These are phyloP conservation scores for Siniperca obscura DNA, from an alignment of 2,797 vertebrate species.

Conservation along the genomic window DNA sequence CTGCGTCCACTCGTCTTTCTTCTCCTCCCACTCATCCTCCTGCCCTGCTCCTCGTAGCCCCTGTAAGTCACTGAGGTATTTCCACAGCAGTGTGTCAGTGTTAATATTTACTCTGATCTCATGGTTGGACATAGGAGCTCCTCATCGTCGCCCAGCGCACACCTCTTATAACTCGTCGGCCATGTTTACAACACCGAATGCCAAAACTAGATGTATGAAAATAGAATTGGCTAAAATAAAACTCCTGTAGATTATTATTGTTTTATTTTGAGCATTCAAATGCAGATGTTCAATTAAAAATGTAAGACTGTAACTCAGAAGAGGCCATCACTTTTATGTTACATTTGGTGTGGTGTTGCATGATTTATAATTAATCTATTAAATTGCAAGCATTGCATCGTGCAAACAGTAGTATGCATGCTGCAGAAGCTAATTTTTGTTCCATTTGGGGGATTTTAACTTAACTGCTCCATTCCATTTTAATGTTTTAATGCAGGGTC, in stretches of 20 bases:
- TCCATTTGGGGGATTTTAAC: not conserved
- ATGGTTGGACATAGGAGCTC: constrained; percentile 48
- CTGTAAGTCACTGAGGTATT: constrained; percentile 81
- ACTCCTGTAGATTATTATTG: not conserved
- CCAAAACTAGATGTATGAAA: constrained; percentile 32
- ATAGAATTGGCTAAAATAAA: constrained; percentile 35
- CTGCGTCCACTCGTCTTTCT: constrained; percentile 72
- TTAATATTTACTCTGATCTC: constrained; percentile 89
- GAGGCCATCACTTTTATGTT: not conserved
- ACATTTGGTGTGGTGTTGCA: not conserved
- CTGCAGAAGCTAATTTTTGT: not conserved
- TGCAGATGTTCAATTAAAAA: no score
- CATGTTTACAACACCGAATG: constrained; percentile 41
- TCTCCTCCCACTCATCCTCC: constrained; percentile 70
- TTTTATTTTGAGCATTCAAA: not conserved
- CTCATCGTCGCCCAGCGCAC: constrained; percentile 17
- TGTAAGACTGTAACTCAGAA: not conserved
- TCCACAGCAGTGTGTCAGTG: constrained; percentile 88
- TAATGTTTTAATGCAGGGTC: not conserved
- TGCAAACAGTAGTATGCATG: not conserved
- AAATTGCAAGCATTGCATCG: not conserved
- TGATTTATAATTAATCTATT: not conserved
- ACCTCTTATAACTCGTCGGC: constrained; percentile 38
- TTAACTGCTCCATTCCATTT: not conserved
- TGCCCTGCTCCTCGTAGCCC: constrained; percentile 62